phyloP scores from a whole-genome alignment of 1,140 invertebrate species.

The Agraylea sexmaculata region DNA sequence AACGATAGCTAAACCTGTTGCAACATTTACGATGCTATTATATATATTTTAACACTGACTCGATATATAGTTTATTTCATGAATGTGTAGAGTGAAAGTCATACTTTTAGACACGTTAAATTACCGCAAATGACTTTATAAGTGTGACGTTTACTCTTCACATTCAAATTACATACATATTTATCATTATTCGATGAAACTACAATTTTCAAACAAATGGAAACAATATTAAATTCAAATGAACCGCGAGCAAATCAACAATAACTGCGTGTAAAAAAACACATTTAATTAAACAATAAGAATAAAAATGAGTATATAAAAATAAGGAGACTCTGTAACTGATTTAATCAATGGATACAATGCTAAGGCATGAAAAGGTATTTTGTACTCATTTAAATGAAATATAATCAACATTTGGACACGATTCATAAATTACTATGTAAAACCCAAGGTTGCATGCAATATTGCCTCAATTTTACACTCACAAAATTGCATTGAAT shows the following conservation, averaged over 20 bases:
- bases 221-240: too few species aligned
- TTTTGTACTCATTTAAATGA: too few species aligned
- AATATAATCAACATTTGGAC: constrained; percentile 2
- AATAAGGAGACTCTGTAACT: neutral
- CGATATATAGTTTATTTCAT: too few species aligned
- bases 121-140: neutral
- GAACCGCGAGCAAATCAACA: too few species aligned
- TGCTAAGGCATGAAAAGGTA: neutral
- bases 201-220: too few species aligned
- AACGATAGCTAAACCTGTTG: too few species aligned
- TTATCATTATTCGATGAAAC: neutral
- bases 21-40: too few species aligned
- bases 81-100: neutral
- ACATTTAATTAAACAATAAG: neutral
- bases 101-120: neutral
- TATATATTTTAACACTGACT: too few species aligned
- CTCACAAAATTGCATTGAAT: too few species aligned
- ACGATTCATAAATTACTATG: constrained; percentile 6
- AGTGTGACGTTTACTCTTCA: neutral
- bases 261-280: too few species aligned
- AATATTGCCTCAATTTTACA: too few species aligned
- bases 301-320: neutral
- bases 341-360: neutral
- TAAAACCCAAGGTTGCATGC: too few species aligned
- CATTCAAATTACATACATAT: neutral